Percentiles rank a stretch among this genome's conserved stretches.
Conservation (phyloP, 2,888 invertebrate genomes). For the Apamea sordens region DNA sequence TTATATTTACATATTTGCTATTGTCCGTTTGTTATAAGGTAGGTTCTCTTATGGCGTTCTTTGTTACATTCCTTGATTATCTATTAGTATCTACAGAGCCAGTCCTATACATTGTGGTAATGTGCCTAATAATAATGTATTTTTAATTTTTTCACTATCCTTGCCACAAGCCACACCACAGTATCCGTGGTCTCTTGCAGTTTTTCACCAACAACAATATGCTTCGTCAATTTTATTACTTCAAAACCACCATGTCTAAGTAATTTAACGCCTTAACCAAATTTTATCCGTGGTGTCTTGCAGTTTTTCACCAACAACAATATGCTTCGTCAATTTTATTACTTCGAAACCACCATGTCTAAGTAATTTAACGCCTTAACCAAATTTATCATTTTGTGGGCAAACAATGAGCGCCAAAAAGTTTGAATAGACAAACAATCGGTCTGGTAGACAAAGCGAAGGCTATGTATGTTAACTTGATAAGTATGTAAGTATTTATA, state of each 20-base stretch:
- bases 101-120: too few relatives aligned
- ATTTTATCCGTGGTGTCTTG: background rate
- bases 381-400: conserved; percentile 13
- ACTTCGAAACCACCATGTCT: too few relatives aligned
- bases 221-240: background rate
- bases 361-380: conserved; percentile 6
- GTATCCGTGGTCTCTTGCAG: background rate
- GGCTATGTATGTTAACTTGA: conserved; percentile 13
- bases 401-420: conserved; percentile 25
- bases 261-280: conserved; percentile 9
- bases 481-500: conserved; percentile 25
- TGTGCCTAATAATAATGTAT: too few relatives aligned
- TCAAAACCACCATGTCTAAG: too few relatives aligned
- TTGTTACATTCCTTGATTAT: too few relatives aligned
- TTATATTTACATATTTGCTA: too few relatives aligned
- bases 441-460: conserved; percentile 19
- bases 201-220: conserved; percentile 1
- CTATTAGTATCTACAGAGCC: too few relatives aligned
- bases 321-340: background rate
- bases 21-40: too few relatives aligned
- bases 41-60: too few relatives aligned
- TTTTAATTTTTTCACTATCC: background rate
- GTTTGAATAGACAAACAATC: conserved; percentile 27
- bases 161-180: too few relatives aligned
- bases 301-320: background rate